phyloP scores from a whole-genome alignment of 2,888 invertebrate genomes.

The Catonia carolina region DNA sequence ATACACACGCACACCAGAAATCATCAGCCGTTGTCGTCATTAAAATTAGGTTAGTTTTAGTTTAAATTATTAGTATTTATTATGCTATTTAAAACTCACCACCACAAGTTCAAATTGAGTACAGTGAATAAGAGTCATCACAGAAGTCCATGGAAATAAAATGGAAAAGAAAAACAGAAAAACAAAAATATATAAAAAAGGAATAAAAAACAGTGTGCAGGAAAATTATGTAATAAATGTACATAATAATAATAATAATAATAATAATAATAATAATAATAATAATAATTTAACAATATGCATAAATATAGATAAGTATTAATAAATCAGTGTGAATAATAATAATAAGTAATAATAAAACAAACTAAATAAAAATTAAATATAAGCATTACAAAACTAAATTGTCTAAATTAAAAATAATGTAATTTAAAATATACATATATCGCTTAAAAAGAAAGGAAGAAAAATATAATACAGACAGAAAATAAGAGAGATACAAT shows the following conservation, averaged over 20 bases:
- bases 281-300: background rate
- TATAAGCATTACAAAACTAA: too few species aligned
- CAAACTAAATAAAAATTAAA: background rate
- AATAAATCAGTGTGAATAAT: background rate
- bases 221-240: conserved; percentile 14
- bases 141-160: conserved; percentile 33
- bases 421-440: too few species aligned
- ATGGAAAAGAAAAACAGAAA: conserved; percentile 32
- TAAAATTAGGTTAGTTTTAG: too few species aligned
- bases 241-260: conserved; percentile 23
- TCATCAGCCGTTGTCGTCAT: too few species aligned
- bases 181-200: conserved; percentile 29
- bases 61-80: too few species aligned
- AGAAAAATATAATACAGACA: too few species aligned
- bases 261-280: conserved; percentile 23
- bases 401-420: too few species aligned
- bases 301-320: background rate
- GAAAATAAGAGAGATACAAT: too few species aligned
- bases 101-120: conserved; percentile 24
- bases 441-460: too few species aligned
- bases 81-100: conserved; percentile 31
- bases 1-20: too few species aligned
- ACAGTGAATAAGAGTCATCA: conserved; percentile 29
- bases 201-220: conserved; percentile 26
- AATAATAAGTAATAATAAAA: background rate